Conservation (phyloP, 2,113 vertebrate genomes). For the Todiramphus saurophagus region DNA sequence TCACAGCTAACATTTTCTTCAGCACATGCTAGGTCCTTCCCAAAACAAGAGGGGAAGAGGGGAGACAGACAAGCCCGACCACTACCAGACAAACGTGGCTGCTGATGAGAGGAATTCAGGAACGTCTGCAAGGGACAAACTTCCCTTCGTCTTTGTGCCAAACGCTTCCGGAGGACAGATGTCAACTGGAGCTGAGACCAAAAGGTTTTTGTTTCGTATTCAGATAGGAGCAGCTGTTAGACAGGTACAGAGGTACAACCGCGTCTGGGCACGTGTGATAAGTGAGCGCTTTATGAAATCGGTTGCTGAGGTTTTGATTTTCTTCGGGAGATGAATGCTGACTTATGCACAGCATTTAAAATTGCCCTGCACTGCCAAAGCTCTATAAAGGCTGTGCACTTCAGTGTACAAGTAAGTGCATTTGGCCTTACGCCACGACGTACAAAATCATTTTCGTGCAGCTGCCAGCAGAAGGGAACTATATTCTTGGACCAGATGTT, state of each 20-base stretch:
- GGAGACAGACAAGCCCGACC: neutral
- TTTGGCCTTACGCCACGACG: neutral
- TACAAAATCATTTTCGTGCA: constrained; percentile 53
- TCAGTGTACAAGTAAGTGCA: constrained; percentile 20
- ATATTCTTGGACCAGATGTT: constrained; percentile 64
- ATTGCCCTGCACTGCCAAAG: neutral
- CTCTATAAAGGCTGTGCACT: constrained; percentile 18
- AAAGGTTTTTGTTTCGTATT: neutral
- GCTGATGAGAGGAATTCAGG: neutral
- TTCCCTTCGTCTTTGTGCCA: neutral
- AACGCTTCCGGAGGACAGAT: neutral
- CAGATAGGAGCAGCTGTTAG: neutral
- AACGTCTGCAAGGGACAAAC: neutral
- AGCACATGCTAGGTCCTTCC: neutral
- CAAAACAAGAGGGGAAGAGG: neutral
- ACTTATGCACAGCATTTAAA: constrained; percentile 39
- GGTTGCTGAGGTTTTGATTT: constrained; percentile 15
- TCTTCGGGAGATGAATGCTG: constrained; percentile 16
- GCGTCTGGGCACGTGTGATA: neutral
- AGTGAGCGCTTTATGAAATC: neutral
- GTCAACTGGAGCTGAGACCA: neutral
- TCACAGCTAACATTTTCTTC: constrained; percentile 20
- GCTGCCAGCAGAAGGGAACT: constrained; percentile 58
- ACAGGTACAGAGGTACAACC: neutral
- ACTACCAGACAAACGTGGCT: neutral